These are phyloP conservation scores for Xanthorhoe designata DNA, from an alignment of 2,888 invertebrate genomes.

Conservation along the genomic window DNA sequence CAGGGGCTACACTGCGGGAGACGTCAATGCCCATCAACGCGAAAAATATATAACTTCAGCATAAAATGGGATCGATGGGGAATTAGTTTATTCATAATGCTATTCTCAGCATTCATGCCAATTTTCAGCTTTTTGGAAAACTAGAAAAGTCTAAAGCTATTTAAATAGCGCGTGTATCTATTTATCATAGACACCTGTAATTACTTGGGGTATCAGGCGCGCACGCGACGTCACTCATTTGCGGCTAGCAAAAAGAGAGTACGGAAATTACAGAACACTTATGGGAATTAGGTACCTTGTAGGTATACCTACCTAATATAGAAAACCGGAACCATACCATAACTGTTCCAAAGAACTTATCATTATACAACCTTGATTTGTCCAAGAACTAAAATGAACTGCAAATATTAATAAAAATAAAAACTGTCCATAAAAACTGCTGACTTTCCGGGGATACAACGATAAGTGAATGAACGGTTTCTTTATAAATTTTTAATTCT, in stretches of 20 bases:
- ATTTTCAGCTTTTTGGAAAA: no score
- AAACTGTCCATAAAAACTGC: constrained; percentile 7
- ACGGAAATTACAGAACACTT: constrained; percentile 32
- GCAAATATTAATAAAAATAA: constrained; percentile 5
- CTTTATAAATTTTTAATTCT: constrained; percentile 28
- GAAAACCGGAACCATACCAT: background rate
- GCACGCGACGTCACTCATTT: constrained; percentile 74
- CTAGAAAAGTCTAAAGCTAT: constrained; percentile 17
- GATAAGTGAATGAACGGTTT: constrained; percentile 33
- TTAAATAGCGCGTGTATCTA: constrained; percentile 20
- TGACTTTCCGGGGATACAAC: background rate
- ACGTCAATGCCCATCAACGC: no score
- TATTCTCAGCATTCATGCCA: no score
- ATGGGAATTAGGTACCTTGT: background rate
- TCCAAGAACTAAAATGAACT: background rate
- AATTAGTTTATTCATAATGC: no score
- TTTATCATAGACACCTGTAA: constrained; percentile 36
- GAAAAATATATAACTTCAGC: no score
- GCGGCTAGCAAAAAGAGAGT: constrained; percentile 48
- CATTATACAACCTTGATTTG: background rate
- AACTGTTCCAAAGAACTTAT: background rate
- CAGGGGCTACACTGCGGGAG: background rate
- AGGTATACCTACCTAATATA: background rate
- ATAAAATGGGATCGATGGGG: no score
- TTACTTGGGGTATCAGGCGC: constrained; percentile 57